Evolutionary conservation across 2,888 invertebrate species (phyloP).

Genomic region (Linnaemya vulpina): DNA sequence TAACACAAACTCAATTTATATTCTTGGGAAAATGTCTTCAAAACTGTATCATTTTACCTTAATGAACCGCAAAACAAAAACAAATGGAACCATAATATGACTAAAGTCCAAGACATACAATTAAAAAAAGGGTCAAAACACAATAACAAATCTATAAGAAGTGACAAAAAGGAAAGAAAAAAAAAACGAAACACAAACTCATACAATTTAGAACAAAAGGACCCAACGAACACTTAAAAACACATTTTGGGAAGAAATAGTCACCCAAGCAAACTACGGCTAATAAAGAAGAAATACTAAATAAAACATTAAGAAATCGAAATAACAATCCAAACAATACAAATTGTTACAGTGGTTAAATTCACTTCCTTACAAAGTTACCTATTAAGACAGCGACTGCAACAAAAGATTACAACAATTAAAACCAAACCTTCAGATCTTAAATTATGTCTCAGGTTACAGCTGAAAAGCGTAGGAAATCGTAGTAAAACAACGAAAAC

Average conservation of each 20-base stretch:
- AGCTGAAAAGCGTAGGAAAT: slow-evolving; percentile 71
- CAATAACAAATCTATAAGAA: slow-evolving; percentile 60
- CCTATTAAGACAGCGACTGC: slow-evolving; percentile 31
- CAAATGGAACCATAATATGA: slow-evolving; percentile 47
- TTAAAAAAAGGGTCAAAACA: slow-evolving; percentile 59
- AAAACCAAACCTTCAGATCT: slow-evolving; percentile 59
- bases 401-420: slow-evolving; percentile 54
- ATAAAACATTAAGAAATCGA: slow-evolving; percentile 62
- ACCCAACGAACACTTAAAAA: slow-evolving; percentile 66
- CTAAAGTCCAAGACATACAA: slow-evolving; percentile 29
- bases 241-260: slow-evolving; percentile 60
- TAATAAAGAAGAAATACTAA: slow-evolving; percentile 46
- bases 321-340: slow-evolving; percentile 64
- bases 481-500: slow-evolving; percentile 20
- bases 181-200: slow-evolving; percentile 9
- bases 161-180: slow-evolving; percentile 24
- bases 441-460: slow-evolving; percentile 71
- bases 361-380: slow-evolving; percentile 60
- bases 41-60: slow-evolving; percentile 67
- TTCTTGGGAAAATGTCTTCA: slow-evolving; percentile 65
- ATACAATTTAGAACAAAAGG: slow-evolving; percentile 49
- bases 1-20: slow-evolving; percentile 32
- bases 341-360: slow-evolving; percentile 69
- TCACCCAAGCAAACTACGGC: slow-evolving; percentile 20
- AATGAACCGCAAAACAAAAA: slow-evolving; percentile 71